Base-by-base conservation (phyloP, 2,113 vertebrate species). In the Sprattus sprattus region DNA sequence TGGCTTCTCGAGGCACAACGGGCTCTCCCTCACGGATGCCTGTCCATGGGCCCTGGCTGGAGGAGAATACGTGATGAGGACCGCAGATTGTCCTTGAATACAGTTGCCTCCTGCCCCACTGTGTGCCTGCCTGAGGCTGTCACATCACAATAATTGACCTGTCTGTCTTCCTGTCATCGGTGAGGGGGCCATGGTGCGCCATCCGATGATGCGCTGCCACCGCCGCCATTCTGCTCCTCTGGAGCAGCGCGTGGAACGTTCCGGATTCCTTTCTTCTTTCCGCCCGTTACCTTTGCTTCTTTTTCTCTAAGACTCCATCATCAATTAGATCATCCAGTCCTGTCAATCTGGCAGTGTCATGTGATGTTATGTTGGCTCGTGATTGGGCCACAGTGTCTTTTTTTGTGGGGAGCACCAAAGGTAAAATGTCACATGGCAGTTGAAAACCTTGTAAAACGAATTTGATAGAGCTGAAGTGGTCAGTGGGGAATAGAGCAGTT, bases 61-160 rank as follows among this genome's bases (percentile, higher is more conserved):
- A 3, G 64, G 64, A 71, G 64, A 71, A 71, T 71, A 71, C 64
- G 25, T 71, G 64, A 71, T 71, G 64, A 71, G 32, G 64, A 71
- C 64, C 15, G 64, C 64, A 32, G 64, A 71, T 28, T 71, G 64
- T 25, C 64, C 64, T 71, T 71, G 64, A 71, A 71, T 32, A 71
- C 64, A 25, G 60, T 13, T 50, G 4, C 71, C 85, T 83, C 47
- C 6, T 28, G 60, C 28, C 85, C 85, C 47, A 80, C 46, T 86
- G 85, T 54, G 82, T 20, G 64, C 25, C 25, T 25, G 25, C 82
- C 47, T 50, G 47, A 39, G n/a, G 60, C 82, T 46, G 46, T 45
- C 64, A 71, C 64, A 25, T 71, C 64, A 71, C 64, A 25, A 71
- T 71, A 92, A 93, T 93, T 93, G 92, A 88, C 82, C 90, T 92